These are phyloP conservation scores for Phycodurus eques DNA, from an alignment of 2,113 vertebrate genomes.

Conservation along the genomic window DNA sequence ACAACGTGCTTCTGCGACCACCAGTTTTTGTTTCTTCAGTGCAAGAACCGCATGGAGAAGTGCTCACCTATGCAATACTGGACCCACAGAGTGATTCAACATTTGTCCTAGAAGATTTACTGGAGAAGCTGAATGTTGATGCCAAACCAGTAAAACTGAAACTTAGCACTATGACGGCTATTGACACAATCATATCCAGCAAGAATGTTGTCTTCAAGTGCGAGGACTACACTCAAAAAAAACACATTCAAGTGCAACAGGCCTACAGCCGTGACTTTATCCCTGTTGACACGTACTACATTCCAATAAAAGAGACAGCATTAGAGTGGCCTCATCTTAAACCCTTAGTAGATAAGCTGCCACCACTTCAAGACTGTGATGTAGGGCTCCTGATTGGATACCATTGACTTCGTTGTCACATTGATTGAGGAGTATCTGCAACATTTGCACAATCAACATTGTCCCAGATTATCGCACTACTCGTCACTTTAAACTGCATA, in stretches of 20 bases:
- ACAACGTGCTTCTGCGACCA: not conserved
- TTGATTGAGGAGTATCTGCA: too few relatives aligned
- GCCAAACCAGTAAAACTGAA: not conserved
- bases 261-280: slow-evolving; percentile 21
- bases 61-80: slow-evolving; percentile 6
- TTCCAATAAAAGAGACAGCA: slow-evolving; percentile 5
- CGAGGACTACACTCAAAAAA: slow-evolving; percentile 8
- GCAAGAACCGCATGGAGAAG: slow-evolving; percentile 1
- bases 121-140: not conserved
- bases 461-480: too few relatives aligned
- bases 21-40: not conserved
- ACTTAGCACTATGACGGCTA: slow-evolving; percentile 8
- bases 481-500: too few relatives aligned
- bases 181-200: not conserved
- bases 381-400: too few relatives aligned
- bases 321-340: too few relatives aligned
- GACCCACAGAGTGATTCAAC: slow-evolving; percentile 14
- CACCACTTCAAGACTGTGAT: too few relatives aligned
- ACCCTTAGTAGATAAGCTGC: too few relatives aligned
- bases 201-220: not conserved
- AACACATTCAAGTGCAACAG: not conserved
- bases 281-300: not conserved
- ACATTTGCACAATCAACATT: too few relatives aligned
- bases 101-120: slow-evolving; percentile 5
- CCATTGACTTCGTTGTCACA: not conserved